Evolutionary conservation across 2,113 vertebrate genomes (phyloP).

Genomic region (Elephantulus edwardii): DNA sequence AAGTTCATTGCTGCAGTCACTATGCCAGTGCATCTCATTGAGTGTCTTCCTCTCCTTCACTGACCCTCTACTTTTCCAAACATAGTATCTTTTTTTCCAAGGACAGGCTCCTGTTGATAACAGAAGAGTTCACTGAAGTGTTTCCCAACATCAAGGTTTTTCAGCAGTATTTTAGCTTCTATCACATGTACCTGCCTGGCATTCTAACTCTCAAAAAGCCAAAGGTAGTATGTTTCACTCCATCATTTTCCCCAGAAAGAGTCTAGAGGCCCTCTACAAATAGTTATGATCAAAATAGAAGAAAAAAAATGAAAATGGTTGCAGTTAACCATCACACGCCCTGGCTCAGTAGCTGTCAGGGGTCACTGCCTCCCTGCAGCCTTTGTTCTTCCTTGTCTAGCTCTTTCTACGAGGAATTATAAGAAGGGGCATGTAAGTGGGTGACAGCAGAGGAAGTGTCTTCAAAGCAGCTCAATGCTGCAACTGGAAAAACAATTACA

Average conservation of each 20-base stretch:
- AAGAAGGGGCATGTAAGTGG: background rate
- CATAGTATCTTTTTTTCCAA: too few species aligned
- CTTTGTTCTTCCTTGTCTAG: background rate
- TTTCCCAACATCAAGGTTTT: background rate
- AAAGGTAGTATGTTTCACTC: constrained; percentile 5
- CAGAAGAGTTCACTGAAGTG: background rate
- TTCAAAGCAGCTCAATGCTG: constrained; percentile 13
- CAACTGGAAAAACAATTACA: background rate
- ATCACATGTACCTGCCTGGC: background rate
- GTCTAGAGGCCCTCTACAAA: background rate
- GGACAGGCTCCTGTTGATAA: too few species aligned
- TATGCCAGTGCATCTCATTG: too few species aligned
- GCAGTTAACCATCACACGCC: background rate
- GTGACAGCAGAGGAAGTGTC: background rate
- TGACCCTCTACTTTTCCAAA: too few species aligned
- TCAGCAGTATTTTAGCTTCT: background rate
- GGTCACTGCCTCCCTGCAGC: background rate
- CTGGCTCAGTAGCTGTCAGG: background rate
- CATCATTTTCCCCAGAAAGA: background rate
- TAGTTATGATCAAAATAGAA: background rate
- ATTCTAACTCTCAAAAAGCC: constrained; percentile 1
- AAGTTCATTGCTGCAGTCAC: too few species aligned
- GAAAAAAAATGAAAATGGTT: background rate
- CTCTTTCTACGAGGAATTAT: constrained; percentile 6
- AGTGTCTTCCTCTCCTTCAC: too few species aligned